Percentiles rank a stretch among this genome's conserved stretches.
Conservation (phyloP, 2,113 vertebrate species). For the Leuciscus idus region DNA sequence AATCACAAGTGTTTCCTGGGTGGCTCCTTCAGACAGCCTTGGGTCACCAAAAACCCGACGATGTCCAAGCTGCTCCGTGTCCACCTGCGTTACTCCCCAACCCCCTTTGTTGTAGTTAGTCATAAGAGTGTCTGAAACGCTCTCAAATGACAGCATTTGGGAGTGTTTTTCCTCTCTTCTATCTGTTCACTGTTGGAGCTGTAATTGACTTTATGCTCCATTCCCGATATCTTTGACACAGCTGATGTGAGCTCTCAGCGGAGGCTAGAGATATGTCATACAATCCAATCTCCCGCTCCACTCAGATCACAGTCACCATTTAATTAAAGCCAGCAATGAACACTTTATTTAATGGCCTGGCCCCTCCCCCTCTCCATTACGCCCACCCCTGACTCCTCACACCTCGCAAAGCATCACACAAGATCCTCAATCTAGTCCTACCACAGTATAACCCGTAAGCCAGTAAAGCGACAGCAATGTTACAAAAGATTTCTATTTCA, state of each 20-base stretch:
- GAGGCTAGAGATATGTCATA: conserved; percentile 60
- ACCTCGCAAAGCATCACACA: neutral
- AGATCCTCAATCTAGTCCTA: neutral
- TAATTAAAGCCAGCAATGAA: conserved; percentile 65
- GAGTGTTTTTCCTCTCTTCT: conserved; percentile 47
- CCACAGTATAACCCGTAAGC: neutral
- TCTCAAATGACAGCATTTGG: conserved; percentile 46
- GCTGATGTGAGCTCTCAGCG: conserved; percentile 59
- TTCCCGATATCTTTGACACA: conserved; percentile 55
- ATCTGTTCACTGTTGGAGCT: conserved; percentile 54
- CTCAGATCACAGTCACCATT: conserved; percentile 59
- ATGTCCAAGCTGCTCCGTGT: neutral
- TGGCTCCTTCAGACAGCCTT: neutral
- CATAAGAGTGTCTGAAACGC: conserved; percentile 32
- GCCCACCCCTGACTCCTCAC: conserved; percentile 2
- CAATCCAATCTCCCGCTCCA: conserved; percentile 58
- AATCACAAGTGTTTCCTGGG: conserved; percentile 27
- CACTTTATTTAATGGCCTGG: conserved; percentile 60
- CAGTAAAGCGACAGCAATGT: no score
- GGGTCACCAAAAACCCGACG: conserved; percentile 17
- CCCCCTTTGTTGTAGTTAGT: conserved; percentile 14
- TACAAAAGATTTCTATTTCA: no score
- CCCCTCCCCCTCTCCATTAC: conserved; percentile 32
- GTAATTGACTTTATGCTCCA: conserved; percentile 63
- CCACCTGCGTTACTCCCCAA: conserved; percentile 8